Evolutionary conservation across 2,888 invertebrate genomes (phyloP).

Genomic region (Schrankia costaestrigalis): DNA sequence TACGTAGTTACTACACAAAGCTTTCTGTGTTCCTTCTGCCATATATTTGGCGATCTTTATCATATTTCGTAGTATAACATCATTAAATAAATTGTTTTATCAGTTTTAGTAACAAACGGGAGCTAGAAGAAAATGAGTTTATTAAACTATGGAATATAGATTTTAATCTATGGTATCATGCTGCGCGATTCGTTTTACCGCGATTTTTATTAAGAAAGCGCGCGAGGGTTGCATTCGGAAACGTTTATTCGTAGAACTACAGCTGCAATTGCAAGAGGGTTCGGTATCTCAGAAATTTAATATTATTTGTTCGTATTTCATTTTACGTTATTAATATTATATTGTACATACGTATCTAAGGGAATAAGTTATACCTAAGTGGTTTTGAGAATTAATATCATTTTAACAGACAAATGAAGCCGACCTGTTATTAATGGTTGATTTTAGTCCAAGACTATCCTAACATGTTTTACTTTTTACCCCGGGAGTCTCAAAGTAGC

Average conservation of each 20-base stretch:
- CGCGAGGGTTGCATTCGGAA: slow-evolving; percentile 29
- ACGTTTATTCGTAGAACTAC: slow-evolving; percentile 48
- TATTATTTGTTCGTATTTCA: slow-evolving; percentile 24
- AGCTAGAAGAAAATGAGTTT: slow-evolving; percentile 29
- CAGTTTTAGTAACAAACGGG: slow-evolving; percentile 12
- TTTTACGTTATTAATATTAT: slow-evolving; percentile 9
- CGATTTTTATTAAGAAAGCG: slow-evolving; percentile 29
- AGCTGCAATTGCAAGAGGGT: slow-evolving; percentile 42
- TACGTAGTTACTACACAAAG: slow-evolving; percentile 19
- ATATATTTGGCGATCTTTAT: slow-evolving; percentile 27
- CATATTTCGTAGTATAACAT: slow-evolving; percentile 22
- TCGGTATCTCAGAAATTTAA: slow-evolving; percentile 46
- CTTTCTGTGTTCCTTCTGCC: slow-evolving; percentile 20
- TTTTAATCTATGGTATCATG: slow-evolving; percentile 33
- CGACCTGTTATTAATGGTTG: too few species aligned
- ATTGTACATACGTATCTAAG: background rate
- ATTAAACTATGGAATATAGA: slow-evolving; percentile 26
- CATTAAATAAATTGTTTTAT: slow-evolving; percentile 15
- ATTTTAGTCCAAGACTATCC: too few species aligned
- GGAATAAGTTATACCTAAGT: too few species aligned
- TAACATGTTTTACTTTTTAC: too few species aligned
- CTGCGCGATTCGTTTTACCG: slow-evolving; percentile 20
- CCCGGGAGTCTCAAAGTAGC: too few species aligned
- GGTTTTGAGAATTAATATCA: too few species aligned
- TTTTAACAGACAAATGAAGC: too few species aligned